Base-by-base conservation (phyloP, 2,113 vertebrate species). In the Psilopogon haemacephalus region DNA sequence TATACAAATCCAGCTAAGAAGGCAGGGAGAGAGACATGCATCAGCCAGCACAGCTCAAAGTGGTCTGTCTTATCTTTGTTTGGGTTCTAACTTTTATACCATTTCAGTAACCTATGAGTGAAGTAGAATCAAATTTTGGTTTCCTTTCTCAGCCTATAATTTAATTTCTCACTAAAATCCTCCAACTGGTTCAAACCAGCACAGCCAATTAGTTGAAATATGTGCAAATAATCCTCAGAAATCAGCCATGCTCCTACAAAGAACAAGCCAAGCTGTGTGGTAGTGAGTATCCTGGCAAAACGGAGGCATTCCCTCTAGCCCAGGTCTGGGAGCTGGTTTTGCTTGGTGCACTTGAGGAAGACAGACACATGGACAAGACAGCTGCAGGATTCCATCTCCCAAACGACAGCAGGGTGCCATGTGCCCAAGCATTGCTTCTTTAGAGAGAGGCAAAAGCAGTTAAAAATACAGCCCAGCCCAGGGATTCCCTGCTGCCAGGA, bases 141-240 rank as follows among this genome's bases (percentile, higher is more conserved):
- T n/a, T n/a, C n/a, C n/a, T n/a, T n/a, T n/a, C n/a, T n/a, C n/a
- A n/a, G n/a, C n/a, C n/a, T n/a, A n/a, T n/a, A n/a, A n/a, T n/a
- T n/a, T n/a, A n/a, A n/a, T n/a, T n/a, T n/a, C n/a, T n/a, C n/a
- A n/a, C n/a, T n/a, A n/a, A n/a, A n/a, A n/a, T n/a, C n/a, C n/a
- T n/a, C n/a, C n/a, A n/a, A n/a, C n/a, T n/a, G n/a, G n/a, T n/a
- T n/a, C n/a, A n/a, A n/a, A n/a, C n/a, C n/a, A n/a, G n/a, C n/a
- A n/a, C n/a, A n/a, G n/a, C n/a, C n/a, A n/a, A n/a, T 84, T 90
- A 33, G 23, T 35, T 71, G 50, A 93, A 94, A 74, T 92, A 68
- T 4, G 32, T 52, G 65, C 69, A 81, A 62, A 67, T 63, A 78
- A 77, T 67, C 40, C 80, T 84, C 64, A 71, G 73, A 67, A 88